These are phyloP conservation scores for Ceratosolen fusciceps DNA, from an alignment of 1,140 invertebrate species.

Conservation along the genomic window DNA sequence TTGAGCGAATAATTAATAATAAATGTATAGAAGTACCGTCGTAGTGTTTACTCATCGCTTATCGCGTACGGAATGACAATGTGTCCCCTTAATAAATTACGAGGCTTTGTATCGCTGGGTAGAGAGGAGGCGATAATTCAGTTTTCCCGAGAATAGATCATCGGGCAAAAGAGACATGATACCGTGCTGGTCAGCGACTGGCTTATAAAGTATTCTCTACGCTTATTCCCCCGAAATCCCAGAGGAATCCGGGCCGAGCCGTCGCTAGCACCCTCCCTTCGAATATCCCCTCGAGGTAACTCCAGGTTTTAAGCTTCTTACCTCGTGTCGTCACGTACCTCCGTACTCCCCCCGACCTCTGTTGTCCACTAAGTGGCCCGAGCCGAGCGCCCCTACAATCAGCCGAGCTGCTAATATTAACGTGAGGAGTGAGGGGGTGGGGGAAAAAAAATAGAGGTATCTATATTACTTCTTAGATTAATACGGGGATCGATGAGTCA, in stretches of 20 bases:
- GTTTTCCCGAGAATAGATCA: conserved; percentile 66
- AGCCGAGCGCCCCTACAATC: neutral
- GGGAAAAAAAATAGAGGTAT: no score
- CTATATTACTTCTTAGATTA: no score
- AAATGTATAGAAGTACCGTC: conserved; percentile 16
- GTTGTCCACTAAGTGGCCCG: conserved; percentile 37
- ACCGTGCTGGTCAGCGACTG: conserved; percentile 60
- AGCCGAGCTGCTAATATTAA: neutral
- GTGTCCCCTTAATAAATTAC: conserved; percentile 37
- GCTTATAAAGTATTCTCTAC: conserved; percentile 68
- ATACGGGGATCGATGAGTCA: no score
- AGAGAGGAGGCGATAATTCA: conserved; percentile 58
- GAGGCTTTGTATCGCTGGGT: conserved; percentile 46
- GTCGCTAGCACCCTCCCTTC: conserved; percentile 52
- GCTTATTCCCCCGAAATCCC: conserved; percentile 64
- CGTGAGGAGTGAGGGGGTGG: neutral
- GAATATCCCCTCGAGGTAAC: conserved; percentile 24
- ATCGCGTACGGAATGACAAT: conserved; percentile 31
- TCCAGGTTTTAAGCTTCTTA: conserved; percentile 44
- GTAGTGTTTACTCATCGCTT: conserved; percentile 4
- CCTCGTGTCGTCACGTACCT: conserved; percentile 3
- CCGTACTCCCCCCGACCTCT: no score
- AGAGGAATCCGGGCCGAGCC: conserved; percentile 65
- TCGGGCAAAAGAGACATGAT: conserved; percentile 60
- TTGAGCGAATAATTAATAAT: neutral